Percentiles rank a stretch among this genome's conserved stretches.
phyloP scores from a whole-genome alignment of 2,113 vertebrate genomes.

The Brachyistius frenatus region DNA sequence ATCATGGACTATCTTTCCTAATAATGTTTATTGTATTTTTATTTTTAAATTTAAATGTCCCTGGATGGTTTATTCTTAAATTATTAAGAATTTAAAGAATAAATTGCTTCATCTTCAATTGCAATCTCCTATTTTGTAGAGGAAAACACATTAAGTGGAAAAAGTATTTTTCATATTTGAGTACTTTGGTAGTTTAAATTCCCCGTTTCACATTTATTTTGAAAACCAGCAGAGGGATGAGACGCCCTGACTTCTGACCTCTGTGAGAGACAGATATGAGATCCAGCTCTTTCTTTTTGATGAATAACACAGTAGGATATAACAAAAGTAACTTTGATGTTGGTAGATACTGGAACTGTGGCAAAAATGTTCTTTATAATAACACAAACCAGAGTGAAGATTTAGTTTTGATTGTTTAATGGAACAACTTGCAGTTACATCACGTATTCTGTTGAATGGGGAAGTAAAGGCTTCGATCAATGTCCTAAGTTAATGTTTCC shows the following conservation, averaged over 20 bases:
- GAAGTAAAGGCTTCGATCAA: background rate
- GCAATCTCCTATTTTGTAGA: background rate
- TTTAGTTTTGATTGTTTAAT: background rate
- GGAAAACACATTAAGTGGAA: background rate
- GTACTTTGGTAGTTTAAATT: background rate
- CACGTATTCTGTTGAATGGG: background rate
- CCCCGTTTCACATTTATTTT: background rate
- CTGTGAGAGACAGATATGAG: background rate
- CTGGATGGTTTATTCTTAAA: background rate
- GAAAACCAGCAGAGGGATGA: background rate
- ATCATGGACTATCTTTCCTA: background rate
- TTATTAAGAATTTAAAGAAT: background rate
- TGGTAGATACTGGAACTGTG: background rate
- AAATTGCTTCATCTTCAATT: background rate
- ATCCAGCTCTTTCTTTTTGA: background rate
- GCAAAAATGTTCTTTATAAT: background rate
- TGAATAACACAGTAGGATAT: background rate
- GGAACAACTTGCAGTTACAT: background rate
- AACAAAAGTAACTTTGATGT: background rate
- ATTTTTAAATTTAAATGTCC: background rate
- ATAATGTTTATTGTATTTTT: background rate
- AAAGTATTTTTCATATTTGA: background rate
- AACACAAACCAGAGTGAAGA: no score
- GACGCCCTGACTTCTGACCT: constrained; percentile 21
- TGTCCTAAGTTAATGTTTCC: constrained; percentile 12